Percentiles rank a stretch among this genome's conserved stretches.
Evolutionary conservation across 2,888 invertebrate species (phyloP).

Genomic region (Gerris lacustris): DNA sequence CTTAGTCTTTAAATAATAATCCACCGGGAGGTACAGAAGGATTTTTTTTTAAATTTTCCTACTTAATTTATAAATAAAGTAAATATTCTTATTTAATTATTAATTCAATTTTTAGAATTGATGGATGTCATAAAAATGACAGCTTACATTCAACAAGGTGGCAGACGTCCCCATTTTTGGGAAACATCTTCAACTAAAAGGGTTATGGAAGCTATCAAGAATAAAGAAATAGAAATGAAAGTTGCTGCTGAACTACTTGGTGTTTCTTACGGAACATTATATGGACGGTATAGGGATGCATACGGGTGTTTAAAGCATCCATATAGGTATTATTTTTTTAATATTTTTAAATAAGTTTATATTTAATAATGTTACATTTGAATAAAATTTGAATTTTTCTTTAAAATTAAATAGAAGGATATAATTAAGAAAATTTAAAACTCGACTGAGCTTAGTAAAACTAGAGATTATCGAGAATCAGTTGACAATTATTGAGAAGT

Average conservation of each 20-base stretch:
- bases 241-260: slow-evolving; percentile 79
- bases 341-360: neutral
- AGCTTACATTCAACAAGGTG: slow-evolving; percentile 66
- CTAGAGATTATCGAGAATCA: too few relatives aligned
- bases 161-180: slow-evolving; percentile 82
- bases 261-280: slow-evolving; percentile 80
- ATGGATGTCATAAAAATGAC: slow-evolving; percentile 71
- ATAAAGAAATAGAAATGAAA: slow-evolving; percentile 86
- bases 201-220: slow-evolving; percentile 78
- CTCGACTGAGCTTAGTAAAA: too few relatives aligned
- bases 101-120: slow-evolving; percentile 32
- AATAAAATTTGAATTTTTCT: neutral
- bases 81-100: too few relatives aligned
- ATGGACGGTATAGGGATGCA: slow-evolving; percentile 78
- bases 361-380: slow-evolving; percentile 4
- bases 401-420: neutral
- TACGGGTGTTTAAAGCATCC: slow-evolving; percentile 80
- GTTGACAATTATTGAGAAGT: too few relatives aligned
- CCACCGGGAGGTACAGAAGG: too few relatives aligned
- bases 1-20: too few relatives aligned
- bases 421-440: neutral
- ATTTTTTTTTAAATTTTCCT: too few relatives aligned
- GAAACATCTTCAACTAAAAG: slow-evolving; percentile 79
- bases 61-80: too few relatives aligned
- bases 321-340: slow-evolving; percentile 49